phyloP scores from a whole-genome alignment of 2,888 invertebrate species.

The Andrena flavipes region DNA sequence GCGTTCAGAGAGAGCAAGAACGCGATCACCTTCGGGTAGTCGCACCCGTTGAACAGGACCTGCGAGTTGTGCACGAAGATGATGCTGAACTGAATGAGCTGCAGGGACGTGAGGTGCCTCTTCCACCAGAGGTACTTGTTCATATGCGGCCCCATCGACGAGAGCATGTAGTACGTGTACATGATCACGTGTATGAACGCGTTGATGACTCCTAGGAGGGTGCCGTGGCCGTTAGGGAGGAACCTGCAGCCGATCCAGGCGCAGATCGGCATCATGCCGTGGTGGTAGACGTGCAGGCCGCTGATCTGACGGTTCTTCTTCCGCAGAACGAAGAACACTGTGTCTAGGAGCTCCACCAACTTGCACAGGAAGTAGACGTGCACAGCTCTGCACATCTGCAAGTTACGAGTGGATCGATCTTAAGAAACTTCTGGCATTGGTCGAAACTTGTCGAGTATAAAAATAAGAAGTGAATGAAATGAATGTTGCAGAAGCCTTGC shows the following conservation, averaged over 20 bases:
- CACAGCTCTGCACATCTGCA: constrained; percentile 84
- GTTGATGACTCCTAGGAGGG: constrained; percentile 94
- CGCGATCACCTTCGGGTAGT: constrained; percentile 89
- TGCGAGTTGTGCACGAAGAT: constrained; percentile 90
- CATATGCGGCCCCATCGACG: constrained; percentile 94
- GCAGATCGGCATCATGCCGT: constrained; percentile 91
- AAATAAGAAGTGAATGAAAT: neutral
- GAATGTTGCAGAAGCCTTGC: too few species aligned
- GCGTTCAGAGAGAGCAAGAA: constrained; percentile 89
- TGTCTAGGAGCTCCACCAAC: constrained; percentile 91
- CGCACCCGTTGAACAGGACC: constrained; percentile 86
- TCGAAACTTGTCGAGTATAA: neutral
- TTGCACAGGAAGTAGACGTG: constrained; percentile 91
- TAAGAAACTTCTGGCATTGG: neutral
- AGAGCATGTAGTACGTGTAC: constrained; percentile 95
- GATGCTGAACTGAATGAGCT: constrained; percentile 93
- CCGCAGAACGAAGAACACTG: constrained; percentile 94
- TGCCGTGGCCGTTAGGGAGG: constrained; percentile 94
- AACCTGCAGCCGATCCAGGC: constrained; percentile 93
- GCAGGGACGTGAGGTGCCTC: constrained; percentile 94
- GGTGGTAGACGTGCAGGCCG: constrained; percentile 96
- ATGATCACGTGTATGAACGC: constrained; percentile 96
- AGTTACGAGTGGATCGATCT: constrained; percentile 14
- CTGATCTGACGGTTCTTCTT: constrained; percentile 96
- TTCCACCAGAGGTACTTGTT: constrained; percentile 98